Evolutionary conservation across 2,113 vertebrate species (phyloP), one percentile per base, ranked within the genome.

Genomic region (Siniperca knerii): DNA sequence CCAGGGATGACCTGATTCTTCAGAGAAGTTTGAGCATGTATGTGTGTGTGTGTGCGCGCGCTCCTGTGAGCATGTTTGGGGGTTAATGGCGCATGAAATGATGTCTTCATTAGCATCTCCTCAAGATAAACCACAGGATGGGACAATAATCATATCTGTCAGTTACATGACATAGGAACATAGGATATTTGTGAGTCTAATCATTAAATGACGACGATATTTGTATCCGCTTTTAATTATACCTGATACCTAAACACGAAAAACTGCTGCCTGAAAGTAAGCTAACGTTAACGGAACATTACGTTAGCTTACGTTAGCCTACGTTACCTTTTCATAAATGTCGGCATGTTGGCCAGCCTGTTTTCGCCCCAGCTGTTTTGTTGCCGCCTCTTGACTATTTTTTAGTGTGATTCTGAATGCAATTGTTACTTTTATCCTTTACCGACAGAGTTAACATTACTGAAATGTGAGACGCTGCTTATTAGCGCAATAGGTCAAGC

Each of bases 61-160:
- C 48, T 0, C 16, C 6, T 46, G 23, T 58, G 76, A 33, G 16
- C 23, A 13, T 29, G 33, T 76, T 73, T 33, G 55, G 52, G 52
- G 71, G 40, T 88, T 94, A 94, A 94, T 93, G 92, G 82, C 4
- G 79, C 89, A 18, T 92, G 78, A 92, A 91, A 93, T 89, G 0
- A 83, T 69, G 92, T 68, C 83, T 91, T 92, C 80, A 92, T 93
- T 92, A 87, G 86, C 89, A 82, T 89, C 75, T 90, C 71, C 57
- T 79, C 61, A 52, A 71, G 66, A 90, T 77, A 86, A 79, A 92
- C 67, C 86, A 80, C 87, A 89, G 75, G 82, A 90, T 42, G 83
- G 77, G 74, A 75, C 87, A 90, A 90, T 92, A 83, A 90, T 87
- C 55, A 54, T 69, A 90, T 89, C 85, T 82, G 90, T 93, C 93